Conservation (phyloP, 35 echinoderm and acorn worm species). For the Ophiothrix spiculata region DNA sequence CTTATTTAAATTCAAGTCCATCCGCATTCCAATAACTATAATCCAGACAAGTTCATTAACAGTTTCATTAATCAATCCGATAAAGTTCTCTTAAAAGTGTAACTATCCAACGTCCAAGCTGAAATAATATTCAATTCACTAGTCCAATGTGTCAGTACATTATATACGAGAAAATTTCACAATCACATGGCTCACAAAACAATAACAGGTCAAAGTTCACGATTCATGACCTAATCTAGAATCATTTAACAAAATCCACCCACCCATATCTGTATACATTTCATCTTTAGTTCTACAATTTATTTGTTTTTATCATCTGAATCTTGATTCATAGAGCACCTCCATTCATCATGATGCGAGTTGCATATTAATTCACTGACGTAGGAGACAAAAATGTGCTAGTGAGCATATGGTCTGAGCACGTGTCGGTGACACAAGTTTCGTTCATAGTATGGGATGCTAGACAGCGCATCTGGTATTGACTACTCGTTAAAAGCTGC, state of each 20-base stretch:
- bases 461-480: too few species aligned
- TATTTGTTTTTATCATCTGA: not conserved
- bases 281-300: not conserved
- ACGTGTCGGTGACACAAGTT: not conserved
- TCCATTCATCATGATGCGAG: not conserved
- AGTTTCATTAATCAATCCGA: too few species aligned
- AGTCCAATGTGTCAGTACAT: not conserved
- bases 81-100: too few species aligned
- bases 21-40: too few species aligned
- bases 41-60: too few species aligned
- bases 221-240: not conserved
- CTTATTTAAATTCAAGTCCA: too few species aligned
- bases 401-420: slow-evolving; percentile 9
- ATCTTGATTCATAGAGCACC: not conserved
- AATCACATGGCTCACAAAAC: not conserved
- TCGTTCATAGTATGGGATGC: too few species aligned
- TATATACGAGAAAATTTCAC: not conserved
- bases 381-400: not conserved
- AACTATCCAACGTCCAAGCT: too few species aligned
- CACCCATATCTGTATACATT: not conserved
- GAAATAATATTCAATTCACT: not conserved
- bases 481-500: too few species aligned
- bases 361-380: not conserved
- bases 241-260: not conserved
- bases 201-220: not conserved